Evolutionary conservation across 2,888 invertebrate species (phyloP), one percentile per base, ranked within the genome.

Genomic region (Agrilus biguttatus): DNA sequence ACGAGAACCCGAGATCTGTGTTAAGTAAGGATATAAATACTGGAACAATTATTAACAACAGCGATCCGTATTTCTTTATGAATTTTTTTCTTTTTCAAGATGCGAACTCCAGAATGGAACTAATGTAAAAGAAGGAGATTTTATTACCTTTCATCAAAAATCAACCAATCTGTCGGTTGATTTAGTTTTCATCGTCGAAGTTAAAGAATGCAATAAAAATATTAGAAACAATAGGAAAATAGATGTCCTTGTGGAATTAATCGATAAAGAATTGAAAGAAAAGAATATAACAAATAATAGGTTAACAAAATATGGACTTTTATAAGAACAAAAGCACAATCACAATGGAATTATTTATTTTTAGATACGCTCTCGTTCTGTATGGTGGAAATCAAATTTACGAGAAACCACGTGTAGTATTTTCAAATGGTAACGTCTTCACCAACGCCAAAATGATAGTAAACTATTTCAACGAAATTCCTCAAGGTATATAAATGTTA

Each of bases 151-250:
- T n/a, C 68, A 75, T 37, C 73, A 72, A 33, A 56, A 63, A 12
- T 59, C 64, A 14, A 69, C 81, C 6, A 80, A 80, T 0, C 72
- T 67, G 48, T 82, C 85, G 5, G 81, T 83, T 3, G 95, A 95
- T 65, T 72, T 92, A 0, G 86, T 93, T 41, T 87, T 95, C 62
- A 78, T 95, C 41, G 74, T 93, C 1, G 92, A 95, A 58, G 88
- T 90, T 2, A 83, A 84, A 52, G 68, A 72, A 5, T 93, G 93
- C 62, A 93, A 92, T 67, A 70, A 70, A 48, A 77, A 82, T 51
- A 62, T 87, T 1, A 71, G 74, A 33, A 71, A 70, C 44, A 72
- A 69, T 42, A 80, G 78, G 55, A 85, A 79, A 53, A 74, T 88
- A 40, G 81, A 82, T 55, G 66, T 74, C 5, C 69, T 90, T 35